Conservation (phyloP, 1,140 invertebrate genomes). For the Cepaea nemoralis region DNA sequence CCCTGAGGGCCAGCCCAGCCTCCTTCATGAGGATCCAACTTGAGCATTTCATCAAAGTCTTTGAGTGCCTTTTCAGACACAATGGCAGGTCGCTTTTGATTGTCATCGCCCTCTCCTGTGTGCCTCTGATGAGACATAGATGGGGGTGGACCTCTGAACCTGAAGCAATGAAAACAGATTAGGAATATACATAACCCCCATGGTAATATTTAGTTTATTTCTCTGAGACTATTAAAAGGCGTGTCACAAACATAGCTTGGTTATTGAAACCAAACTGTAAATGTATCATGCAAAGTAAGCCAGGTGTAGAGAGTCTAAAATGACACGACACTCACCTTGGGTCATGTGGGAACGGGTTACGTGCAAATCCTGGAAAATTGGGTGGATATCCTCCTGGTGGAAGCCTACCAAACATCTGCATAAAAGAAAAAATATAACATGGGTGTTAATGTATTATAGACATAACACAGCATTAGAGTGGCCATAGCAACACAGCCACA, state of each 20-base stretch:
- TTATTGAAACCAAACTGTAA: too few species aligned
- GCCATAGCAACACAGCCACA: too few species aligned
- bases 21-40: slow-evolving; percentile 81
- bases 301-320: neutral
- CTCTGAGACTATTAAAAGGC: too few species aligned
- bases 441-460: too few species aligned
- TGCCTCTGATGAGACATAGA: slow-evolving; percentile 55
- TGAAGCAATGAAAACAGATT: slow-evolving; percentile 11
- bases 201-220: too few species aligned
- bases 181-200: too few species aligned
- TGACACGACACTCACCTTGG: slow-evolving; percentile 60
- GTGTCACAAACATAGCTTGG: too few species aligned
- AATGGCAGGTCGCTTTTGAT: slow-evolving; percentile 79
- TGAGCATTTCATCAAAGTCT: slow-evolving; percentile 89
- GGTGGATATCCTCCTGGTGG: slow-evolving; percentile 65
- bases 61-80: slow-evolving; percentile 92
- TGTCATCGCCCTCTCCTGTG: slow-evolving; percentile 47
- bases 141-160: slow-evolving; percentile 55
- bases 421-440: slow-evolving; percentile 40
- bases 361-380: slow-evolving; percentile 70
- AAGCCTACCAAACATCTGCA: slow-evolving; percentile 68
- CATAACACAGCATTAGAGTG: too few species aligned
- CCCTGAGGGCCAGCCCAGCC: slow-evolving; percentile 88
- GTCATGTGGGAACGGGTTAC: slow-evolving; percentile 69
- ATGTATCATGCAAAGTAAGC: neutral